Conservation (phyloP, 1,140 invertebrate species). For the Leucophenga varia region DNA sequence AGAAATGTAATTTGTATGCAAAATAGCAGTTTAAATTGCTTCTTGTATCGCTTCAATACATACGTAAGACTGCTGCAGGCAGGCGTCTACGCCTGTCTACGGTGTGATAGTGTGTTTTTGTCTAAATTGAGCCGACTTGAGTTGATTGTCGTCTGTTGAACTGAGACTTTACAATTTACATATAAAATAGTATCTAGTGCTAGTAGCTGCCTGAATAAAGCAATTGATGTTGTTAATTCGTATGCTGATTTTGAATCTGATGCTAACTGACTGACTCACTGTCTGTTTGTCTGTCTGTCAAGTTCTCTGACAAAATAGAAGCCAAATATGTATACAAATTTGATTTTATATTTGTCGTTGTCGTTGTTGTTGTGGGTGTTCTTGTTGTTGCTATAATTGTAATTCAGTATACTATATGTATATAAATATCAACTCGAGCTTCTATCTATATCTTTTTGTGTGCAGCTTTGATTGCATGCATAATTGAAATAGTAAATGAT, state of each 20-base stretch:
- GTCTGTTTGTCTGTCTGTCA: neutral
- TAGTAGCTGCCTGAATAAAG: constrained; percentile 39
- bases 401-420: too few relatives aligned
- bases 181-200: too few relatives aligned
- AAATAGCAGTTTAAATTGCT: too few relatives aligned
- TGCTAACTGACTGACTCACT: neutral
- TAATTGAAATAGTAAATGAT: constrained; percentile 53
- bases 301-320: too few relatives aligned
- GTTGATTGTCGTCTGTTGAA: constrained; percentile 5
- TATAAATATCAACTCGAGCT: too few relatives aligned
- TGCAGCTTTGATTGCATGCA: constrained; percentile 16
- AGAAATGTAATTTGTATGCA: constrained; percentile 54
- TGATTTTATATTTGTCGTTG: constrained; percentile 26
- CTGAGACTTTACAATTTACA: constrained; percentile 36
- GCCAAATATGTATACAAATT: constrained; percentile 22
- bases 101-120: too few relatives aligned
- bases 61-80: too few relatives aligned
- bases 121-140: neutral
- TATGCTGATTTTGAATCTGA: too few relatives aligned
- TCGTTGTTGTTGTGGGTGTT: neutral
- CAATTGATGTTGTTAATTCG: constrained; percentile 22
- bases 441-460: constrained; percentile 3
- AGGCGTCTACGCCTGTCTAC: too few relatives aligned
- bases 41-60: too few relatives aligned
- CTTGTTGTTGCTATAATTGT: too few relatives aligned